A percentile compares a stretch with the other conserved stretches of the same genome.
Conservation (phyloP, 2,888 invertebrate genomes). For the Meganola albula region DNA sequence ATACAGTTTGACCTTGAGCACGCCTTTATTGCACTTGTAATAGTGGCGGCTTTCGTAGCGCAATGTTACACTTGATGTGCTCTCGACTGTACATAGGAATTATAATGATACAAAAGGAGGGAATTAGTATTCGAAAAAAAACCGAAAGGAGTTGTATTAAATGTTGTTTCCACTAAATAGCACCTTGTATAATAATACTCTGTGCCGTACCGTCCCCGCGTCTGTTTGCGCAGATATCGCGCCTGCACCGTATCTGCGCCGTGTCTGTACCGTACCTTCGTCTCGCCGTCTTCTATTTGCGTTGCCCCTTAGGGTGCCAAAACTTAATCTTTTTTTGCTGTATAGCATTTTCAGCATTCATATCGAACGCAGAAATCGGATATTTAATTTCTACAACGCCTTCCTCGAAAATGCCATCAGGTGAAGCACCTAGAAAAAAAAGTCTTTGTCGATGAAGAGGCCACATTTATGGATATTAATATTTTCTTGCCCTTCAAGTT, state of each 20-base stretch:
- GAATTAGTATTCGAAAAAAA: constrained; percentile 9
- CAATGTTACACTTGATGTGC: no score
- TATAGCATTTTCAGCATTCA: neutral
- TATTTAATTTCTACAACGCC: neutral
- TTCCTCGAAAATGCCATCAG: neutral
- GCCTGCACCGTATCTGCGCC: neutral
- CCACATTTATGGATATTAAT: neutral
- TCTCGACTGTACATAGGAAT: constrained; percentile 7
- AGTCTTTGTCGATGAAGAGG: neutral
- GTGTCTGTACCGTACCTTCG: neutral
- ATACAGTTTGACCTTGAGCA: constrained; percentile 10
- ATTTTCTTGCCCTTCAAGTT: neutral
- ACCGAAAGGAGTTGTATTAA: constrained; percentile 5
- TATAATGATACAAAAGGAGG: constrained; percentile 11
- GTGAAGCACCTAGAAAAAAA: neutral
- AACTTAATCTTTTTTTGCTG: neutral
- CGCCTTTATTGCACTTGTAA: constrained; percentile 10
- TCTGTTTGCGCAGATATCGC: no score
- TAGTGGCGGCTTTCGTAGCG: constrained; percentile 10
- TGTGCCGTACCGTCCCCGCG: constrained; percentile 9
- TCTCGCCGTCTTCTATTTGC: neutral
- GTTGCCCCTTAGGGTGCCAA: neutral
- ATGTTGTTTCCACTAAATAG: constrained; percentile 8
- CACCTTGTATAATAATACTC: constrained; percentile 9
- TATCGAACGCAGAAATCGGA: neutral